Evolutionary conservation across 2,797 vertebrate species (phyloP).

Genomic region (Rhadinocentrus ornatus): DNA sequence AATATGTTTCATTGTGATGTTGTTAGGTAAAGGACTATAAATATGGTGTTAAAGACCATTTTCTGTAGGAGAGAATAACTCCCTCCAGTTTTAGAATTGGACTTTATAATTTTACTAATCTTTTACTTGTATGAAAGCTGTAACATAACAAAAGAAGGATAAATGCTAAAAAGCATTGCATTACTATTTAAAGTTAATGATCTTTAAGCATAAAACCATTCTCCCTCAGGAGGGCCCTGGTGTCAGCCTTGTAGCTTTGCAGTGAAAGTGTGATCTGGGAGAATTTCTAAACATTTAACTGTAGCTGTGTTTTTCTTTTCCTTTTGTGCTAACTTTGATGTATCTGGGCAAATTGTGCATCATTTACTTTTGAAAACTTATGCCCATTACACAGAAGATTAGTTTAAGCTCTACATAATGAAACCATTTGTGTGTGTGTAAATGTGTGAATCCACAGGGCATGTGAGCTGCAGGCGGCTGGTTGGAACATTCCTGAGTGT

Average conservation of each 20-base stretch:
- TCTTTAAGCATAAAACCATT: not conserved
- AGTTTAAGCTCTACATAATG: not conserved
- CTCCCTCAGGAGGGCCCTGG: not conserved
- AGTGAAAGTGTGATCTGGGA: not conserved
- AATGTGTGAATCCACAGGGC: conserved; percentile 81
- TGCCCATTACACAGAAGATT: not conserved
- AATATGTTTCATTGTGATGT: not conserved
- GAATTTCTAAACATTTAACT: not conserved
- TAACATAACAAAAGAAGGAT: not conserved
- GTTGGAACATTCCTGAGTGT: conserved; percentile 94
- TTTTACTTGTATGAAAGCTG: not conserved
- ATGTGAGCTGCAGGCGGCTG: conserved; percentile 82
- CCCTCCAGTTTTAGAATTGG: not conserved
- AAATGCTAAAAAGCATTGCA: not conserved
- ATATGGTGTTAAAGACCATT: not conserved
- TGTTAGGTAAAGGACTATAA: not conserved
- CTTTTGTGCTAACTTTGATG: not conserved
- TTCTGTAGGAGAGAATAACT: not conserved
- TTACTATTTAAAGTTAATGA: not conserved
- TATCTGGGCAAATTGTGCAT: not conserved
- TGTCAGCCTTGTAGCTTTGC: not conserved
- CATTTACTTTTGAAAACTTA: not conserved
- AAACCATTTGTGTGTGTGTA: conserved; percentile 7
- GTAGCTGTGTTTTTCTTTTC: not conserved
- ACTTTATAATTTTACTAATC: not conserved